Conservation (phyloP, 2,113 vertebrate genomes). For the Ctenodactylus gundi region DNA sequence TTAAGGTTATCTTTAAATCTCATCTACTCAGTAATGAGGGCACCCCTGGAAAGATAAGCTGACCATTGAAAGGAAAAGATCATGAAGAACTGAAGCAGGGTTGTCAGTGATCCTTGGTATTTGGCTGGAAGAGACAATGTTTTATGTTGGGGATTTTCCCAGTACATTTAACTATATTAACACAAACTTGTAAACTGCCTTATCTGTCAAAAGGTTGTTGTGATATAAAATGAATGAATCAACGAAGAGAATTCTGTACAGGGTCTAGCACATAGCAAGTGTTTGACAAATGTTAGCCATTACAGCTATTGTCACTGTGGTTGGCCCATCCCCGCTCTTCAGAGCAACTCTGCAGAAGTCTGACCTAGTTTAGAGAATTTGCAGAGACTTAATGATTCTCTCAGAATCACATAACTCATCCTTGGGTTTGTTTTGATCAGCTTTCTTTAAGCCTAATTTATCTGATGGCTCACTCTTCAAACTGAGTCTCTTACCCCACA, state of each 20-base stretch:
- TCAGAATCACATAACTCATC: neutral
- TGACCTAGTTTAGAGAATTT: neutral
- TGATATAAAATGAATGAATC: neutral
- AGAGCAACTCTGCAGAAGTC: neutral
- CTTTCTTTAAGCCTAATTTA: neutral
- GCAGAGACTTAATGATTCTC: neutral
- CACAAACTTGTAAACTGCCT: neutral
- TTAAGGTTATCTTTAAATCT: neutral
- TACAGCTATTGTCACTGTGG: neutral
- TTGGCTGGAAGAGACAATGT: neutral
- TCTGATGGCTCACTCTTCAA: neutral
- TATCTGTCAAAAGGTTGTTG: neutral
- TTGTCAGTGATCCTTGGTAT: neutral
- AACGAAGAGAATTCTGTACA: neutral
- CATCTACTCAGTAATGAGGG: neutral
- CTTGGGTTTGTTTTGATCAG: neutral
- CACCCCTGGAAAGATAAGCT: neutral
- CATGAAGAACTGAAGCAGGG: too few species aligned
- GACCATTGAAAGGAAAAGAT: neutral
- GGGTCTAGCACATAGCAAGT: too few species aligned
- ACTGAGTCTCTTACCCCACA: neutral
- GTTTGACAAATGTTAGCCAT: fast-evolving
- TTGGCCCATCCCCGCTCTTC: neutral
- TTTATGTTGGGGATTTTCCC: neutral
- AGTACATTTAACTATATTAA: neutral